phyloP scores from a whole-genome alignment of 2,888 invertebrate species.

The Eristalinus sepulchralis region DNA sequence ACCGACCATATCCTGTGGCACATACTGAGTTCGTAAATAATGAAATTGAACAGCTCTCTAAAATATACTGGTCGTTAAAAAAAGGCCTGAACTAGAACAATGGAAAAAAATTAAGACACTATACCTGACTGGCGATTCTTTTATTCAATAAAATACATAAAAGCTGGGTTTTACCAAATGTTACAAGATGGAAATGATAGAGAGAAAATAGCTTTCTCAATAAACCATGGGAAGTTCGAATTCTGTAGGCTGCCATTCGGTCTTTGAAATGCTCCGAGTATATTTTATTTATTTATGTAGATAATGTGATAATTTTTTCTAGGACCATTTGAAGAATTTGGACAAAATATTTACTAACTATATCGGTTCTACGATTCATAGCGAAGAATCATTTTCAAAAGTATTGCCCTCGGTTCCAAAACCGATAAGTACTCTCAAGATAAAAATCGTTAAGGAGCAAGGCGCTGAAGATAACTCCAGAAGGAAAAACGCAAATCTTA shows the following conservation, averaged over 20 bases:
- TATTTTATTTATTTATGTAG: constrained; percentile 24
- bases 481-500: too few relatives aligned
- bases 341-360: neutral
- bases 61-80: constrained; percentile 1
- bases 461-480: too few relatives aligned
- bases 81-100: neutral
- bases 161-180: constrained; percentile 13
- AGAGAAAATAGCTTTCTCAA: neutral
- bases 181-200: constrained; percentile 3
- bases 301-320: constrained; percentile 24
- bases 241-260: constrained; percentile 15
- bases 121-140: constrained; percentile 1
- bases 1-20: too few relatives aligned
- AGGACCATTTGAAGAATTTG: constrained; percentile 16
- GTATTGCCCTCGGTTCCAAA: too few relatives aligned
- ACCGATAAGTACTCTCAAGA: too few relatives aligned
- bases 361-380: too few relatives aligned
- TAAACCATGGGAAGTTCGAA: too few relatives aligned
- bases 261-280: constrained; percentile 9
- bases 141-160: neutral
- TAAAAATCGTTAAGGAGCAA: too few relatives aligned
- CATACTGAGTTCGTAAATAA: neutral
- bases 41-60: constrained; percentile 6
- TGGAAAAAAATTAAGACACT: neutral
- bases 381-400: too few relatives aligned